Evolutionary conservation across 2,888 invertebrate species (phyloP).

Genomic region (Polymixis lichenea): DNA sequence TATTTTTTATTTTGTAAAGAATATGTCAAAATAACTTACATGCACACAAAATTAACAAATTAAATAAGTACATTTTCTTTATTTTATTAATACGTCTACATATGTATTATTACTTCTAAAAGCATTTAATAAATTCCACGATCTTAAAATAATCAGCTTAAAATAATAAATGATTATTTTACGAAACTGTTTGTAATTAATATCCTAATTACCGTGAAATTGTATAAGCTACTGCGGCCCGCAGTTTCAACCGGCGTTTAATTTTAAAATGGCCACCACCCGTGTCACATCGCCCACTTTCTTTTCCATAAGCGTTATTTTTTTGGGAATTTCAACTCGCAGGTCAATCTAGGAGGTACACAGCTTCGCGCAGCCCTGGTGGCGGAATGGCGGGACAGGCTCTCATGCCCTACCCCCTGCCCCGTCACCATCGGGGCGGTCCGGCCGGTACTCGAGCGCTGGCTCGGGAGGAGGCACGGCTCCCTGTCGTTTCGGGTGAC

Average conservation of each 20-base stretch:
- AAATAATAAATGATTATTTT: not conserved
- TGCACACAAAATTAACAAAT: not conserved
- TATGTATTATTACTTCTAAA: not conserved
- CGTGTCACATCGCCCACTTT: too few relatives aligned
- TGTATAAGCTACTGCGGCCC: not conserved
- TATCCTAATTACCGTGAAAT: slow-evolving; percentile 8
- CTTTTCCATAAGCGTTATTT: too few relatives aligned
- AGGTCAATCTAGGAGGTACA: too few relatives aligned
- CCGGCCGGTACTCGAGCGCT: too few relatives aligned
- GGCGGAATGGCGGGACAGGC: too few relatives aligned
- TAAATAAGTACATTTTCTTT: slow-evolving; percentile 19
- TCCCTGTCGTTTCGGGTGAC: too few relatives aligned
- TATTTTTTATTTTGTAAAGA: too few relatives aligned
- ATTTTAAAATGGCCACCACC: not conserved
- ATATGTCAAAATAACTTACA: slow-evolving; percentile 18
- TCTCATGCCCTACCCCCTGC: too few relatives aligned
- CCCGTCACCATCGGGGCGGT: too few relatives aligned
- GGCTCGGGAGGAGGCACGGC: too few relatives aligned
- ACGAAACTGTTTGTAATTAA: not conserved
- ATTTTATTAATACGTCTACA: not conserved
- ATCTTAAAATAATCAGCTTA: not conserved
- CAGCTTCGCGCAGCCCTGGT: too few relatives aligned
- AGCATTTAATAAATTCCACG: not conserved
- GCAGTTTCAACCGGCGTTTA: not conserved
- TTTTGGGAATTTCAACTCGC: too few relatives aligned